These are phyloP conservation scores for Lepus timidus DNA, from an alignment of 2,113 vertebrate species.

Conservation along the genomic window DNA sequence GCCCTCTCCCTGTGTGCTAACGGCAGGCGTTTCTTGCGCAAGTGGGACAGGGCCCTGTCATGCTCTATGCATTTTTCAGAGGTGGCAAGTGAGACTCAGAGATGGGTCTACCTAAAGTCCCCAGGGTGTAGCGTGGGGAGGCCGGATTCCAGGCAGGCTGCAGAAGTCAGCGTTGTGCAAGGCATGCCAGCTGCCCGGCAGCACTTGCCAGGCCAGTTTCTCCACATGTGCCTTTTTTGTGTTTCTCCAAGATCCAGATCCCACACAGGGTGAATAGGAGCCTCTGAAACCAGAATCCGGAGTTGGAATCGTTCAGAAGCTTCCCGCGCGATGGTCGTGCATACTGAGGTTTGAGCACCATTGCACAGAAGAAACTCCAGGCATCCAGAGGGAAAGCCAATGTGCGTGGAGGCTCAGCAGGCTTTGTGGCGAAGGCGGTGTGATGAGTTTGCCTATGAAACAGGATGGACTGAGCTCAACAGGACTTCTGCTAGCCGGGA, in stretches of 20 bases:
- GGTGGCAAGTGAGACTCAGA: constrained; percentile 37
- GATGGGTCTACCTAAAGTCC: not conserved
- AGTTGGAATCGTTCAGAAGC: constrained; percentile 2
- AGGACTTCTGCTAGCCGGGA: not conserved
- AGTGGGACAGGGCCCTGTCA: not conserved
- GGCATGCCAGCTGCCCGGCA: not conserved
- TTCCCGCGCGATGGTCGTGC: not conserved
- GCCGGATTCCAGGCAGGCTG: not conserved
- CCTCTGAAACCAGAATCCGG: not conserved
- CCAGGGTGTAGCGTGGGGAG: not conserved
- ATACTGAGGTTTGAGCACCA: not conserved
- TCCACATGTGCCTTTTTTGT: not conserved
- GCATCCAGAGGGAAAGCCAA: not conserved
- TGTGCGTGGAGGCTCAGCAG: not conserved
- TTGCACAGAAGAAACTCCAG: not conserved
- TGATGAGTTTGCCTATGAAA: not conserved
- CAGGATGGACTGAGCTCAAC: not conserved
- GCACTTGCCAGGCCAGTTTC: constrained; percentile 2
- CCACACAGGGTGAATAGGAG: not conserved
- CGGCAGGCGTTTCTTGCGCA: not conserved
- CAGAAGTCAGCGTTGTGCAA: not conserved
- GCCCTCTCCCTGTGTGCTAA: not conserved
- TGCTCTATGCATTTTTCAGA: constrained; percentile 12
- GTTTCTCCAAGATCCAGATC: constrained; percentile 16
- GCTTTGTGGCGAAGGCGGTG: not conserved